These are phyloP conservation scores for Muscidifurax raptorellus DNA, from an alignment of 1,140 invertebrate species.

Conservation along the genomic window DNA sequence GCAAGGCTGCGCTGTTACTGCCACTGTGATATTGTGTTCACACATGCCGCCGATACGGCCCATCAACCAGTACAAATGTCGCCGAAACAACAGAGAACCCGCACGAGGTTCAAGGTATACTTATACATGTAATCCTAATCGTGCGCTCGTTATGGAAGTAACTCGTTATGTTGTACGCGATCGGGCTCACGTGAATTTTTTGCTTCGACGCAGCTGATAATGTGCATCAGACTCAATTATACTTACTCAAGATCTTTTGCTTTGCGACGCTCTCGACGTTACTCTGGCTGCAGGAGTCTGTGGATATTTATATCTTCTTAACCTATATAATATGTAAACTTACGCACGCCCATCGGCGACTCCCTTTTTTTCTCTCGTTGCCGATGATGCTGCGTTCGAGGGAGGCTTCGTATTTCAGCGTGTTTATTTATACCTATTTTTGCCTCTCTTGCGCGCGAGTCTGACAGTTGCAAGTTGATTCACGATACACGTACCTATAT, in stretches of 20 bases:
- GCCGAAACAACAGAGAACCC: slow-evolving; percentile 61
- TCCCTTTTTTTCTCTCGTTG: background rate
- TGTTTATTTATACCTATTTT: background rate
- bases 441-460: background rate
- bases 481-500: too few relatives aligned
- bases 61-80: slow-evolving; percentile 61
- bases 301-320: slow-evolving; percentile 45
- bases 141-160: too few relatives aligned
- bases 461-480: background rate
- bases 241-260: too few relatives aligned
- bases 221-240: too few relatives aligned
- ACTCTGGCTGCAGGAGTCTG: background rate
- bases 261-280: background rate
- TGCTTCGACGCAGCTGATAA: too few relatives aligned
- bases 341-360: slow-evolving; percentile 2
- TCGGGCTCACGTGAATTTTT: background rate
- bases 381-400: background rate
- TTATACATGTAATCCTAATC: background rate
- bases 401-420: background rate
- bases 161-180: background rate
- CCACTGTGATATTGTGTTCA: background rate
- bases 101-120: slow-evolving; percentile 68
- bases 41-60: slow-evolving; percentile 26
- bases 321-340: slow-evolving; percentile 20
- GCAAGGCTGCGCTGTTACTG: background rate